Evolutionary conservation across 1,140 invertebrate genomes (phyloP), one percentile per base, ranked within the genome.

Genomic region (Atta colombica): DNA sequence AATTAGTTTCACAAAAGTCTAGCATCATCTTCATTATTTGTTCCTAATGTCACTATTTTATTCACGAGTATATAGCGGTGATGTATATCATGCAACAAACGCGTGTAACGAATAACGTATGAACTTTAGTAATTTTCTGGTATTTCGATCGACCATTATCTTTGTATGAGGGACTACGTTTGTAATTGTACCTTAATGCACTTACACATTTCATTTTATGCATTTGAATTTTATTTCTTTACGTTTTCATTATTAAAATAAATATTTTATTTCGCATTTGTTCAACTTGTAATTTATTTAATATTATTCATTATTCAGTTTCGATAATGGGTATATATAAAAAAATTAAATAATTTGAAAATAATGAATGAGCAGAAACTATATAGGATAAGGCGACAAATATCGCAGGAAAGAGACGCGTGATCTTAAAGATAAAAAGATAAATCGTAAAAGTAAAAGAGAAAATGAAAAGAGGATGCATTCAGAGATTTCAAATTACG

Each of bases 51-150:
- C 25, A 18, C 25, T 16, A 14, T 66, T 78, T 78, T 78, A 31
- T 78, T 6, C 60, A 31, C 18, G 60, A 58, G 39, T 53, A 55
- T 60, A 25, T 63, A 21, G 18, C 21, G 35, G 6, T n/a, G 35
- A 49, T 49, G 25, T 3, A 39, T 21, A 66, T 78, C 61, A 78
- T 18, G 61, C 77, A 49, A 45, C 18, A 49, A 14, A 39, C 18
- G 77, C 39, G 25, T 66, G 77, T 66, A 31, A 51, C 77, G 63
- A 77, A 77, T 63, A 63, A 77, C 58, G 8, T 65, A 77, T 3
- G 16, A 12, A 77, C 18, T 31, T 16, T 3, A n/a, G 21, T 28
- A 77, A 60, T 31, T 61, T 14, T 45, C 25, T 25, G 18, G 18
- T 12, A 39, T 51, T 78, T 65, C 16, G 39, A 65, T 77, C 60